phyloP scores from a whole-genome alignment of 2,888 invertebrate genomes.

The Yponomeuta evonymella region DNA sequence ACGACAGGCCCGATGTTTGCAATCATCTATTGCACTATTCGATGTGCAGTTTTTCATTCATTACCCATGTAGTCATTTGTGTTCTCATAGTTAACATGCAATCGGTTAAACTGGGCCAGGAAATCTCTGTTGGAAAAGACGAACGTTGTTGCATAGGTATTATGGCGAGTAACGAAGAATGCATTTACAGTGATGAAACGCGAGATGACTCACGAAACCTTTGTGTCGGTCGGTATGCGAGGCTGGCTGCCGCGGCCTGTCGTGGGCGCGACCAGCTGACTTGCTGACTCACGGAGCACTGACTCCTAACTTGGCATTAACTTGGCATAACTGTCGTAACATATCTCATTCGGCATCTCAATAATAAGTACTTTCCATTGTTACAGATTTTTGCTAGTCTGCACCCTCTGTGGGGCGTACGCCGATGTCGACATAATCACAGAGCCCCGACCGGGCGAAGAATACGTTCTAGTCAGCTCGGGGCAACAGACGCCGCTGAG shows the following conservation, averaged over 20 bases:
- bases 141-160: background rate
- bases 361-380: constrained; percentile 35
- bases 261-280: constrained; percentile 53
- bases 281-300: constrained; percentile 59
- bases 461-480: constrained; percentile 79
- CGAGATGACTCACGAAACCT: constrained; percentile 55
- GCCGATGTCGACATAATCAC: constrained; percentile 78
- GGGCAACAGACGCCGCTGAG: constrained; percentile 65
- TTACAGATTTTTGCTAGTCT: constrained; percentile 72
- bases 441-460: constrained; percentile 79
- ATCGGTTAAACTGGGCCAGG: constrained; percentile 35
- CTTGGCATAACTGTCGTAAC: constrained; percentile 31
- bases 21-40: constrained; percentile 41
- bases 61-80: constrained; percentile 33
- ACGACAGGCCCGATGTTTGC: constrained; percentile 38
- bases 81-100: constrained; percentile 45
- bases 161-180: constrained; percentile 5
- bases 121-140: constrained; percentile 6
- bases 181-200: constrained; percentile 49
- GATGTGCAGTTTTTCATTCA: constrained; percentile 44
- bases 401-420: constrained; percentile 54
- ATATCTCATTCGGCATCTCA: constrained; percentile 9
- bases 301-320: constrained; percentile 40
- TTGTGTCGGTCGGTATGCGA: constrained; percentile 33
- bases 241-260: constrained; percentile 16